Conservation (phyloP, 2,888 invertebrate genomes). For the Ethmia dodecea region DNA sequence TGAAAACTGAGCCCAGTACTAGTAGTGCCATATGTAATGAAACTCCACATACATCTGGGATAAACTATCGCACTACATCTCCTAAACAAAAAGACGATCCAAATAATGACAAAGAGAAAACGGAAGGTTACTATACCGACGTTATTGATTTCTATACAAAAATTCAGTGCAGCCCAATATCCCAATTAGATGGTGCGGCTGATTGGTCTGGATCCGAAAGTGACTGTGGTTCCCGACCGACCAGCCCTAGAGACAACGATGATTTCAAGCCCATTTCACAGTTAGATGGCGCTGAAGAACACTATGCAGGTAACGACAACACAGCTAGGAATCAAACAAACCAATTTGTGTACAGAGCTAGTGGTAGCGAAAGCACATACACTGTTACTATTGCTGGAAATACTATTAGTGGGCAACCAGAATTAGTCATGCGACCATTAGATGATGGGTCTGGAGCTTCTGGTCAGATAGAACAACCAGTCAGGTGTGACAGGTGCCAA, state of each 20-base stretch:
- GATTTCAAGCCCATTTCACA: constrained; percentile 78
- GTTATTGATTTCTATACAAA: constrained; percentile 75
- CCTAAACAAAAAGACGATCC: constrained; percentile 60
- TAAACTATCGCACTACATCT: constrained; percentile 57
- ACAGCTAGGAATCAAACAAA: constrained; percentile 52
- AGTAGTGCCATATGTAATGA: constrained; percentile 49
- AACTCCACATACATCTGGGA: constrained; percentile 60
- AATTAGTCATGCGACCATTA: constrained; percentile 62
- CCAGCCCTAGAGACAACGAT: constrained; percentile 54
- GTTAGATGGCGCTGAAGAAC: constrained; percentile 83
- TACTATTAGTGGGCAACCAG: constrained; percentile 68
- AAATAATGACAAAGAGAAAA: constrained; percentile 54
- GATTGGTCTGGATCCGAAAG: constrained; percentile 80
- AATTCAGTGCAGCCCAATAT: constrained; percentile 77
- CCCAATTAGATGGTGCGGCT: constrained; percentile 83
- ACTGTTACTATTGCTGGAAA: constrained; percentile 73
- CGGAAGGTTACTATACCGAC: constrained; percentile 63
- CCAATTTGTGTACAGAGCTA: constrained; percentile 66
- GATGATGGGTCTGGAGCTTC: constrained; percentile 53
- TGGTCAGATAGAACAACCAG: constrained; percentile 82
- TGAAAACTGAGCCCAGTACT: constrained; percentile 44
- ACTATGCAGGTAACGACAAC: constrained; percentile 57
- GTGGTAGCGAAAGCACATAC: constrained; percentile 64
- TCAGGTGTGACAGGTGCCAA: constrained; percentile 92
- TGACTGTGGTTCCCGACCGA: constrained; percentile 65